These are phyloP conservation scores for Xenotilapia longispinis DNA, from an alignment of 2,113 vertebrate genomes.

Conservation along the genomic window DNA sequence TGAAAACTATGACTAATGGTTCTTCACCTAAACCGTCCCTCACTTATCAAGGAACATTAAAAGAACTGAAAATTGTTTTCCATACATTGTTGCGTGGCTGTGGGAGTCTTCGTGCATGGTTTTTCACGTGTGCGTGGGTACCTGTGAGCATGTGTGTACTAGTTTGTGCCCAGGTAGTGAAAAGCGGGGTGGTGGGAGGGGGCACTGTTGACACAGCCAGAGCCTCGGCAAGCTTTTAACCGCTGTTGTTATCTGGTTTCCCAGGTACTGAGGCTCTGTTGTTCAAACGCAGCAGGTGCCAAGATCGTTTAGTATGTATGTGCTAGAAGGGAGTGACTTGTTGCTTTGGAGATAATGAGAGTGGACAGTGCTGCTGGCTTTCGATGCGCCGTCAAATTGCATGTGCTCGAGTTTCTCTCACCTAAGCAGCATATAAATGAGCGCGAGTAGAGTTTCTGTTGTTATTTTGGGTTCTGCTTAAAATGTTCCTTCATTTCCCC, in stretches of 20 bases:
- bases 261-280: slow-evolving; percentile 55
- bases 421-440: background rate
- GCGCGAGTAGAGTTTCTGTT: background rate
- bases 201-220: slow-evolving; percentile 54
- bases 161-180: slow-evolving; percentile 2
- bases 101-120: background rate
- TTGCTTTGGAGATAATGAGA: background rate
- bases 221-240: slow-evolving; percentile 33
- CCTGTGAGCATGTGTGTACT: background rate
- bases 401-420: background rate
- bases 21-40: background rate
- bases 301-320: background rate
- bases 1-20: background rate
- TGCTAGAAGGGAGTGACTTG: background rate
- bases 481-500: background rate
- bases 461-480: background rate
- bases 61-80: background rate
- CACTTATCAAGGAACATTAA: background rate
- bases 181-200: background rate
- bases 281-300: slow-evolving; percentile 48
- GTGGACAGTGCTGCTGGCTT: background rate
- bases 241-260: slow-evolving; percentile 58
- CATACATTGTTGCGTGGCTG: background rate
- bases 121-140: background rate
- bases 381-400: background rate